Conservation (phyloP, 2,797 vertebrate species). For the Enteromius thamalakanensis region DNA sequence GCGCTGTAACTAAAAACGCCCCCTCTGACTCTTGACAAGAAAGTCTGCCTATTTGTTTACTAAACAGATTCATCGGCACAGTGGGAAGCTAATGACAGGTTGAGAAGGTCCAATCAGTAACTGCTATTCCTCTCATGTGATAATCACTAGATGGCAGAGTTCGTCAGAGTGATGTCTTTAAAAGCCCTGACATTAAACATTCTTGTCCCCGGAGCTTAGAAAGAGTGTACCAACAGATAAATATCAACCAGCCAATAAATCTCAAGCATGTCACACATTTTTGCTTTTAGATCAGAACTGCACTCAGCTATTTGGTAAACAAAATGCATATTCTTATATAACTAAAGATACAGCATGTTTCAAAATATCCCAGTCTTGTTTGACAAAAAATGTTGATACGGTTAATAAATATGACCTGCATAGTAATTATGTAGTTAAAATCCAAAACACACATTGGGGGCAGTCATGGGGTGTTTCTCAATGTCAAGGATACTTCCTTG, state of each 20-base stretch:
- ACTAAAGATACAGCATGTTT: background rate
- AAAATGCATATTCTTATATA: slow-evolving; percentile 10
- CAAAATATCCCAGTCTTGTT: background rate
- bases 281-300: background rate
- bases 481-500: no score
- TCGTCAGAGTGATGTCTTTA: slow-evolving; percentile 27
- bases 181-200: slow-evolving; percentile 46
- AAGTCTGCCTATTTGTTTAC: slow-evolving; percentile 41
- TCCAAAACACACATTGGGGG: background rate
- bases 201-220: slow-evolving; percentile 29
- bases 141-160: slow-evolving; percentile 47
- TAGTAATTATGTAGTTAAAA: background rate
- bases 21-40: slow-evolving; percentile 25
- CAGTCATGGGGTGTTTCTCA: no score
- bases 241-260: slow-evolving; percentile 18
- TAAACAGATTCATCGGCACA: slow-evolving; percentile 41
- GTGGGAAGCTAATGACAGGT: slow-evolving; percentile 37
- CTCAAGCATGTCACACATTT: background rate
- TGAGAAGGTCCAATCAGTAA: slow-evolving; percentile 41
- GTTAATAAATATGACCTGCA: background rate
- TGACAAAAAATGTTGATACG: background rate
- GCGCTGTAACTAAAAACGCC: slow-evolving; percentile 13
- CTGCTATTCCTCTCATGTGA: slow-evolving; percentile 40
- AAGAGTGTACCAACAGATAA: slow-evolving; percentile 19
- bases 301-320: background rate